Evolutionary conservation across 1,140 invertebrate genomes (phyloP), one percentile per base, ranked within the genome.

Genomic region (Aphis craccivora): DNA sequence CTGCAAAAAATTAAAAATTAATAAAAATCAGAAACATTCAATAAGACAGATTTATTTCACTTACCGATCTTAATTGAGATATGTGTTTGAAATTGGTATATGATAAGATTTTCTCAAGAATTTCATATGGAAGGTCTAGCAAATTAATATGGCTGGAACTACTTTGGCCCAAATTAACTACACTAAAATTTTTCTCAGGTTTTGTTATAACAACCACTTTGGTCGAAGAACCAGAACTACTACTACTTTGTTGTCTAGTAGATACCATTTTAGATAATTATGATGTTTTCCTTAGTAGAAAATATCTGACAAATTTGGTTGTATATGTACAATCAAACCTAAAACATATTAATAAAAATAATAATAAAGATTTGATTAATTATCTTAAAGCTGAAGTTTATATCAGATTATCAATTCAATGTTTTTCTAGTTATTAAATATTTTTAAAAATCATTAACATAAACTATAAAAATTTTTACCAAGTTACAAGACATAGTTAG

Each of bases 51-150:
- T 60, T 93, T 90, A 88, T 93, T 87, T 94, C 94, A 97, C 96
- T 97, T 96, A 98, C 98, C 95, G 97, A 96, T 95, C 98, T 96
- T 93, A 98, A 95, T 94, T 97, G 96, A 37, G 97, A 97, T 90
- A 98, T 96, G 94, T 96, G 96, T 95, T 97, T 98, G 95, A 96
- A 98, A 94, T 96, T 96, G 94, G 97, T 95, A 95, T 97, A 97
- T 93, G 96, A 95, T 94, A 98, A 96, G 94, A 98, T 97, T 95
- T 98, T 98, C 94, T 97, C 96, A 86, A 98, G 95, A 93, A 98
- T 95, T 96, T 98, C 98, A 94, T 96, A 96, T 8, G 98, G 98
- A 94, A 98, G 95, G 95, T 98, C 97, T 84, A 98, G 95, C 51
- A 98, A 95, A 95, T 96, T 95, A 93, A 96, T n/a, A 60, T 92